Evolutionary conservation across 2,113 vertebrate genomes (phyloP).

Genomic region (Hippolais icterina): DNA sequence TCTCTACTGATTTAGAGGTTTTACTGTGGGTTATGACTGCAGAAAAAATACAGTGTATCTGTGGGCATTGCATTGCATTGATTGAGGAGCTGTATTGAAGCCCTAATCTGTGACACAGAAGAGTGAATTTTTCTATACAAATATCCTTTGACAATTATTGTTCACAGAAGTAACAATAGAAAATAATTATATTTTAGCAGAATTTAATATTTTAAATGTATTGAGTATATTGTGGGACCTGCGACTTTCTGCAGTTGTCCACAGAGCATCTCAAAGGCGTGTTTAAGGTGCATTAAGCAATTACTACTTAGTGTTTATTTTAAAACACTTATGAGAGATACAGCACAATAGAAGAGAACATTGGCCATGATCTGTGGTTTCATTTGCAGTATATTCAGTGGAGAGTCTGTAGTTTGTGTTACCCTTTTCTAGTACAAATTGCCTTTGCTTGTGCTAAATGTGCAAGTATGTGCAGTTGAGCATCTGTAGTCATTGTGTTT

Average conservation of each 20-base stretch:
- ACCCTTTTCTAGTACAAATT: neutral
- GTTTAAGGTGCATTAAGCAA: neutral
- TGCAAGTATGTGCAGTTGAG: neutral
- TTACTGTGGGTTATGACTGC: neutral
- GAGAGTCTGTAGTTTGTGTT: neutral
- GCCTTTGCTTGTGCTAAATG: neutral
- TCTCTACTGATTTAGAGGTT: neutral
- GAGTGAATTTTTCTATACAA: neutral
- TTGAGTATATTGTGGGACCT: neutral
- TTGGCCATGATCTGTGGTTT: neutral
- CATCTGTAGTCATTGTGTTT: neutral
- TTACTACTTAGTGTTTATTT: neutral
- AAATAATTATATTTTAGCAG: neutral
- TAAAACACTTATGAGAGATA: neutral
- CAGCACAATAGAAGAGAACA: neutral
- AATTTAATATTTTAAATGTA: neutral
- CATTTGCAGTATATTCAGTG: neutral
- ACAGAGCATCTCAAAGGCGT: neutral
- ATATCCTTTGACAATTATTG: neutral
- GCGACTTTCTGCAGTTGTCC: neutral
- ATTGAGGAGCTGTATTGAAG: neutral
- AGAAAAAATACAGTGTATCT: neutral
- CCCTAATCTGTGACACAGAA: neutral
- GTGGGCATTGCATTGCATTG: neutral
- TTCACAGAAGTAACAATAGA: neutral